phyloP scores from a whole-genome alignment of 1,140 invertebrate species.

The Drosophila asahinai region DNA sequence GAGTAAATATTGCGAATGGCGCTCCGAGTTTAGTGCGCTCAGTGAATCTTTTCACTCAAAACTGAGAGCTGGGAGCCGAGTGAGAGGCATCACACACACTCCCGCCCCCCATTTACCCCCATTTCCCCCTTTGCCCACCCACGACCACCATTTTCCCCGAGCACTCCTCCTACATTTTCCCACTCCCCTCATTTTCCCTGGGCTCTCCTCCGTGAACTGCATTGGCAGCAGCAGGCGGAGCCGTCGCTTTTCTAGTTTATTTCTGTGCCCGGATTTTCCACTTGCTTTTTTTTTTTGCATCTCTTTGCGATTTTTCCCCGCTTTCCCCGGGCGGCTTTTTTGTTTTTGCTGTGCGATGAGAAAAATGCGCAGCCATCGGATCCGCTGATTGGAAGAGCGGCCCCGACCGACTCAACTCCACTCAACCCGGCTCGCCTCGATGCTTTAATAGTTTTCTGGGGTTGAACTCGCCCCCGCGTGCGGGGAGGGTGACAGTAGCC shows the following conservation, averaged over 20 bases:
- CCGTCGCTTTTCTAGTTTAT: conserved; percentile 79
- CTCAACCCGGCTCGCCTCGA: conserved; percentile 35
- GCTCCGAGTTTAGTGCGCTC: conserved; percentile 26
- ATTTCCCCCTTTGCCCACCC: neutral
- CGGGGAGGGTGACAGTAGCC: neutral
- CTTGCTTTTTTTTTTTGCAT: conserved; percentile 26
- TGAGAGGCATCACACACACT: neutral
- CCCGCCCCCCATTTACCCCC: neutral
- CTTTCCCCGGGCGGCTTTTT: conserved; percentile 21
- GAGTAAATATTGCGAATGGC: conserved; percentile 13
- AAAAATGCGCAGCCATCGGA: conserved; percentile 74
- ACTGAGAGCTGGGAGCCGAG: neutral
- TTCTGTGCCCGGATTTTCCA: conserved; percentile 55
- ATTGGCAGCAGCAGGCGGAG: conserved; percentile 64
- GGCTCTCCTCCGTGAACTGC: conserved; percentile 31
- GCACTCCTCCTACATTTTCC: neutral
- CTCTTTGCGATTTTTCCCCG: conserved; percentile 32
- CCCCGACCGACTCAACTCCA: conserved; percentile 20
- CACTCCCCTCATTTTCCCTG: conserved; percentile 10
- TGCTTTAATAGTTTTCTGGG: conserved; percentile 70
- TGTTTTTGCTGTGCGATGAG: conserved; percentile 45
- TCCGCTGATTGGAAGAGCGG: conserved; percentile 79
- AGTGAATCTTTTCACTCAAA: conserved; percentile 49
- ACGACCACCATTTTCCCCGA: neutral
- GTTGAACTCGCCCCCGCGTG: conserved; percentile 23